Evolutionary conservation across 2,113 vertebrate species (phyloP), one percentile per base, ranked within the genome.

Genomic region (Notothenia rossii): DNA sequence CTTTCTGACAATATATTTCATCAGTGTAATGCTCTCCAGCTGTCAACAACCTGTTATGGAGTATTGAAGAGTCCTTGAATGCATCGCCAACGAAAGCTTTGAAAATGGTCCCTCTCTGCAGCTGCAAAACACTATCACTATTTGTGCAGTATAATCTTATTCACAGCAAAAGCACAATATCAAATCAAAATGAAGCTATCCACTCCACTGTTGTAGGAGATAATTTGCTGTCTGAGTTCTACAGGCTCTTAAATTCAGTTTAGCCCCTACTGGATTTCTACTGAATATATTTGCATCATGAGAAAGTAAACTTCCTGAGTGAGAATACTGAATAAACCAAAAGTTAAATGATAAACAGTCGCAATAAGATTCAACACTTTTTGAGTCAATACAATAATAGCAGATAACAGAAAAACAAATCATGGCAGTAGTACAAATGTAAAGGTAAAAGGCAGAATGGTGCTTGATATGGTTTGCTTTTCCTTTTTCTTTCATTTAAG

Each of bases 51-150:
- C 48, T 72, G 40, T 67, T 64, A 22, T 17, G 33, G 13, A 18
- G 20, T 56, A 61, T 17, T 72, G 18, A 63, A 48, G 61, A 33
- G 65, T 61, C 64, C 75, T 75, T 78, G 65, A 86, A 75, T 74
- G 64, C 60, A 72, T 15, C 25, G 33, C 45, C 22, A 49, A 43
- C 53, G 46, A 59, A 9, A 54, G 49, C 12, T 67, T 66, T 72
- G 25, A 71, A 61, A 59, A 80, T 14, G 13, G 62, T 25, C n/a
- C 60, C 36, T 43, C 17, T 63, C 45, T 14, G 60, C 60, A 49
- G 62, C 45, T 17, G 13, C 46, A 66, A 18, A 18, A 29, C 15
- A 12, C 9, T 49, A 11, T 49, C 3, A 51, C 18, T n/a, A 5
- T 36, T 10, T 50, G 15, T 11, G 64, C 7, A 50, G 64, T 36